Conservation (phyloP, 64 coral and sea anemone species). For the Porites australiensis region DNA sequence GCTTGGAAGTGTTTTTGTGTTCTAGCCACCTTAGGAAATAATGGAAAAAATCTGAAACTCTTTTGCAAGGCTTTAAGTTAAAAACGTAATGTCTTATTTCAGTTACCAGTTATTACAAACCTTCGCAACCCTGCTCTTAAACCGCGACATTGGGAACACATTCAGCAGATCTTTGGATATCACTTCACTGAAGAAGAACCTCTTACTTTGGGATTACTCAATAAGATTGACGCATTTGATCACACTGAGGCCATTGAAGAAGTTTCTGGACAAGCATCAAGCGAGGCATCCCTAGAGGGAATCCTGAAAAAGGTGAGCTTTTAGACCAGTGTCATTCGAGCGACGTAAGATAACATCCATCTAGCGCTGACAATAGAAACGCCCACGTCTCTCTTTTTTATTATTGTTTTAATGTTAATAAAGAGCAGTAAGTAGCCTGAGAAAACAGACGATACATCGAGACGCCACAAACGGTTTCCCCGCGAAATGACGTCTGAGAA, state of each 20-base stretch:
- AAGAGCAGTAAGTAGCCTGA: too few species aligned
- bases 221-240: slow-evolving; percentile 96
- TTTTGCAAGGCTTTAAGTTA: background rate
- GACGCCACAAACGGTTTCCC: too few species aligned
- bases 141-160: slow-evolving; percentile 95
- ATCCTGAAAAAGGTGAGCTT: slow-evolving; percentile 87
- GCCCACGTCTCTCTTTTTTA: too few species aligned
- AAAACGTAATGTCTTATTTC: background rate
- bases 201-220: slow-evolving; percentile 84
- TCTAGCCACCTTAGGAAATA: too few species aligned
- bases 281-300: slow-evolving; percentile 93
- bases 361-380: background rate
- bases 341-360: too few species aligned
- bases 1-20: too few species aligned
- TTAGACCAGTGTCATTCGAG: background rate
- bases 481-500: too few species aligned
- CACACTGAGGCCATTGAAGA: slow-evolving; percentile 97
- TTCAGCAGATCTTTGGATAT: slow-evolving; percentile 96
- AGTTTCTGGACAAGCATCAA: slow-evolving; percentile 95
- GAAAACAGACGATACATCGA: too few species aligned
- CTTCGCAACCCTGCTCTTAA: slow-evolving; percentile 95
- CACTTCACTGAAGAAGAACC: slow-evolving; percentile 99
- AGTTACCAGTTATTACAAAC: slow-evolving; percentile 97
- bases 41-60: too few species aligned
- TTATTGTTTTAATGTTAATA: too few species aligned